These are phyloP conservation scores for Parapsyche elsis DNA, from an alignment of 1,140 invertebrate genomes.

Conservation along the genomic window DNA sequence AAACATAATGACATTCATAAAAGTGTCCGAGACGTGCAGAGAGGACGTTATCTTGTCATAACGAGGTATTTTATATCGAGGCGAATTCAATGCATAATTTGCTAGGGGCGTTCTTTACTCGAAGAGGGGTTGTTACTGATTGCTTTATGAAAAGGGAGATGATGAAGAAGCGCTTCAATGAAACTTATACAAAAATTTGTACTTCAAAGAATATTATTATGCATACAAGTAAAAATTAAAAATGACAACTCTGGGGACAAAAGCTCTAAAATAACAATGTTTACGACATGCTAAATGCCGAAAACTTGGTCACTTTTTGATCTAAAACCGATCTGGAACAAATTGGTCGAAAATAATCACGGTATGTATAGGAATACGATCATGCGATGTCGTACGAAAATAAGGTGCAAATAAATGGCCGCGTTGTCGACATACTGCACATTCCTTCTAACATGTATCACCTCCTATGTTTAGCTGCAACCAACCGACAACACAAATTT, in stretches of 20 bases:
- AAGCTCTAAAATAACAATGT: background rate
- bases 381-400: constrained; percentile 9
- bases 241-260: background rate
- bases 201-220: background rate
- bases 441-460: constrained; percentile 8
- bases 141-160: background rate
- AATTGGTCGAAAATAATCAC: too few relatives aligned
- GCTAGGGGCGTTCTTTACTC: background rate
- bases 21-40: background rate
- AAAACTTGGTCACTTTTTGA: too few relatives aligned
- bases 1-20: background rate
- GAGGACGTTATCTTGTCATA: background rate
- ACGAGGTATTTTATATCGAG: background rate
- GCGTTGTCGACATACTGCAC: background rate
- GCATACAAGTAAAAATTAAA: background rate
- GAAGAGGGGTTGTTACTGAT: constrained; percentile 11
- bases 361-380: too few relatives aligned
- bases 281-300: too few relatives aligned
- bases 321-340: too few relatives aligned
- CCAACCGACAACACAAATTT: too few relatives aligned
- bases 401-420: constrained; percentile 13
- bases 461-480: background rate
- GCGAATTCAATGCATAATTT: constrained; percentile 30
- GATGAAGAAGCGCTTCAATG: background rate
- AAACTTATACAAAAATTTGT: background rate